Percentiles rank a stretch among this genome's conserved stretches.
These are phyloP conservation scores for Calidris pygmaea DNA, from an alignment of 2,113 vertebrate species.

Conservation along the genomic window DNA sequence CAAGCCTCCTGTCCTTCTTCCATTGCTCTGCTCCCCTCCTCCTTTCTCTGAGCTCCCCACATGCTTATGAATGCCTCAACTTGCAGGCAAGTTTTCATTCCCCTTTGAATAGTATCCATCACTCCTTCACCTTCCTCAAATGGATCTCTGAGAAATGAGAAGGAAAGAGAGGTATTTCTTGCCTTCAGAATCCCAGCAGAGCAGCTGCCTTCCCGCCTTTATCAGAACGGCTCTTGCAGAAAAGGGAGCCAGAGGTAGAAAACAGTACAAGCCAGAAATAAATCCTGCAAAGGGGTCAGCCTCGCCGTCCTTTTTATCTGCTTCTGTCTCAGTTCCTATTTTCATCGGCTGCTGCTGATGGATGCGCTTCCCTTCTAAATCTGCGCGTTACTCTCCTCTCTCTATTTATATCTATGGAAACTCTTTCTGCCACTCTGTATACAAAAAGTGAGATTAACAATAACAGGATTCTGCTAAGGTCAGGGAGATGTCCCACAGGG, in stretches of 20 bases:
- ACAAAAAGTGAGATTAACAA: conserved; percentile 15
- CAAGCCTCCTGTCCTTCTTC: background rate
- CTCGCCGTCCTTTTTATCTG: background rate
- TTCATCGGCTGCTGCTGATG: background rate
- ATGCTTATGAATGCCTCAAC: background rate
- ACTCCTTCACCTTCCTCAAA: background rate
- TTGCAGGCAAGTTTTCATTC: background rate
- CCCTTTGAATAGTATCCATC: background rate
- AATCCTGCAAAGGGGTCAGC: background rate
- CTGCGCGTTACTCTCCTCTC: background rate
- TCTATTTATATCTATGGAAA: background rate
- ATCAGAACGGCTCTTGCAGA: background rate
- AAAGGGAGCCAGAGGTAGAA: background rate
- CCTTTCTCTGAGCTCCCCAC: background rate
- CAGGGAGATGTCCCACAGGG: background rate
- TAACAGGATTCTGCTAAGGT: background rate
- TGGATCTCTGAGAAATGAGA: background rate
- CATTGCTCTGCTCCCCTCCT: background rate
- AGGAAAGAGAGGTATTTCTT: background rate
- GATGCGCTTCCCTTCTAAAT: background rate
- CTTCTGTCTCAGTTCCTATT: conserved; percentile 13
- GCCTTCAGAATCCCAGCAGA: background rate
- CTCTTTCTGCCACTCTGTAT: background rate
- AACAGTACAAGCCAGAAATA: background rate
- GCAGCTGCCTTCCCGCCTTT: background rate